These are phyloP conservation scores for Schizaphis graminum DNA, from an alignment of 2,888 invertebrate genomes.

Conservation along the genomic window DNA sequence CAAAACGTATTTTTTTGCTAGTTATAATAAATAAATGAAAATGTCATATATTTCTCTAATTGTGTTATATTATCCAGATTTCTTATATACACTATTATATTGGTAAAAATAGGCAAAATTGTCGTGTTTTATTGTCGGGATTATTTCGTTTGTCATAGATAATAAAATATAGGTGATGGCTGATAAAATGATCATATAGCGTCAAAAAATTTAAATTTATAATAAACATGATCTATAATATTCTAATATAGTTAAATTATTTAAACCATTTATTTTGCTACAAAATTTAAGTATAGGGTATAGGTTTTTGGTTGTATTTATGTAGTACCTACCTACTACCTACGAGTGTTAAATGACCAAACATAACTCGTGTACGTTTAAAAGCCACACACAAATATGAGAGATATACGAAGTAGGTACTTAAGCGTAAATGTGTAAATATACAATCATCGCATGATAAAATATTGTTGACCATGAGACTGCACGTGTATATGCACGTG, in stretches of 20 bases:
- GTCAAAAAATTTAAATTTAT: background rate
- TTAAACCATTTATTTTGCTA: background rate
- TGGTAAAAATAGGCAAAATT: background rate
- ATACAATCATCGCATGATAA: background rate
- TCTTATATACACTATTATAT: background rate
- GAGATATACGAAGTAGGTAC: background rate
- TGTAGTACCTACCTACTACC: background rate
- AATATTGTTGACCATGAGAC: background rate
- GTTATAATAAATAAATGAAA: background rate
- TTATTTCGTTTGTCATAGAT: background rate
- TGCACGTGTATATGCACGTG: background rate
- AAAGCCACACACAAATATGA: background rate
- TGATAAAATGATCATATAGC: background rate
- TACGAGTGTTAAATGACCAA: background rate
- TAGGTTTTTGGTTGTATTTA: background rate
- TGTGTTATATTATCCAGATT: background rate
- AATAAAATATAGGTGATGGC: background rate
- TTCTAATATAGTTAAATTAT: background rate
- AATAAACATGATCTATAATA: background rate
- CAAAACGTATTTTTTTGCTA: background rate
- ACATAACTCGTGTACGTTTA: background rate
- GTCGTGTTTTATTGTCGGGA: background rate
- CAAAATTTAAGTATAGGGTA: background rate
- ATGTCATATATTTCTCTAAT: background rate
- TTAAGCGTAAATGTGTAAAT: background rate